phyloP scores from a whole-genome alignment of 1,140 invertebrate genomes.

The Andrena cerasifolii region DNA sequence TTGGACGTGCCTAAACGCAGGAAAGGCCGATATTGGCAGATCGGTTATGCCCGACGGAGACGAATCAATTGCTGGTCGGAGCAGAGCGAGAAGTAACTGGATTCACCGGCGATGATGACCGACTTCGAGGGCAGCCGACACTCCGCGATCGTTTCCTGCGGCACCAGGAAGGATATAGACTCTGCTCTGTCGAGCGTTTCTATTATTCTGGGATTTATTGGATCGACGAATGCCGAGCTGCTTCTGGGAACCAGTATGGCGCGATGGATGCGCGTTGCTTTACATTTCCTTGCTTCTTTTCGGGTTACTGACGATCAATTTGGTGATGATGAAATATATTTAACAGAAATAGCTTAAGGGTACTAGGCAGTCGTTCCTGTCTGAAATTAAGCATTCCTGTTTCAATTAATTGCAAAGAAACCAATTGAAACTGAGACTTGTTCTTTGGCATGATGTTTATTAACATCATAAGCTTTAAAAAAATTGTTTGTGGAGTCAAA shows the following conservation, averaged over 20 bases:
- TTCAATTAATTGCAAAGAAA: too few relatives aligned
- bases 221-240: conserved; percentile 29
- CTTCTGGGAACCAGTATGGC: conserved; percentile 24
- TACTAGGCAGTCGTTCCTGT: too few relatives aligned
- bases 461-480: too few relatives aligned
- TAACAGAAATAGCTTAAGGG: too few relatives aligned
- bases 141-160: conserved; percentile 60
- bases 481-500: too few relatives aligned
- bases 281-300: background rate
- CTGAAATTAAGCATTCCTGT: too few relatives aligned
- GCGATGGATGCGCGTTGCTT: background rate
- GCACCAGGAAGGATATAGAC: conserved; percentile 58
- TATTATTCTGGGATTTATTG: conserved; percentile 55
- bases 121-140: conserved; percentile 66
- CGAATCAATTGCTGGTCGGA: conserved; percentile 74
- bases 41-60: conserved; percentile 76
- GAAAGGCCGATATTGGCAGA: conserved; percentile 69
- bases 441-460: too few relatives aligned
- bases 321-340: too few relatives aligned
- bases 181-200: conserved; percentile 50
- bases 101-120: conserved; percentile 71
- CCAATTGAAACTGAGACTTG: too few relatives aligned
- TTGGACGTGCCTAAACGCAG: conserved; percentile 58
- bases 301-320: background rate
- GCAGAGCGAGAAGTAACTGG: conserved; percentile 70